Conservation (phyloP, 2,797 vertebrate species). For the Octomys mimax region DNA sequence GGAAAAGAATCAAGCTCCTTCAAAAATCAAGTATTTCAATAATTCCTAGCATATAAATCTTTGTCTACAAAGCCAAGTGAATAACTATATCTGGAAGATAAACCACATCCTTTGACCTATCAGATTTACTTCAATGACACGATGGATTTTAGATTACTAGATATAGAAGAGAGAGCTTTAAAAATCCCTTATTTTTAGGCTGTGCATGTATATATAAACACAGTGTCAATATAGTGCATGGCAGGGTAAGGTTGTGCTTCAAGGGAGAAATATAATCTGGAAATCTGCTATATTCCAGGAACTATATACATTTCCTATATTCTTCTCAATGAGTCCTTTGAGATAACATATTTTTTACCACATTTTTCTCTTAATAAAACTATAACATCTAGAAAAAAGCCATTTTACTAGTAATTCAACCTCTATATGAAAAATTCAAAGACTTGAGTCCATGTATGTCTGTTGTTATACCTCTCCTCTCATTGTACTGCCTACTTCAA, state of each 20-base stretch:
- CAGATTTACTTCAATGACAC: not conserved
- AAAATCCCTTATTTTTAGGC: not conserved
- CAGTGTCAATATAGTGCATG: not conserved
- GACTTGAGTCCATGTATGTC: not conserved
- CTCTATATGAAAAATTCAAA: not conserved
- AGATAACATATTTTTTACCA: not conserved
- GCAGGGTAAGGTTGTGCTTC: fast-evolving
- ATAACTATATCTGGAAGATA: not conserved
- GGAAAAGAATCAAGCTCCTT: not conserved
- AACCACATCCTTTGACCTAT: not conserved
- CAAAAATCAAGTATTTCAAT: conserved; percentile 14
- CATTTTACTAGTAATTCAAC: not conserved
- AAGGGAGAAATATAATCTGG: not conserved
- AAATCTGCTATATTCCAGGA: not conserved
- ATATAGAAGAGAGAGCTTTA: not conserved
- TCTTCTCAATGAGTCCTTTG: not conserved
- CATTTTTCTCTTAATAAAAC: conserved; percentile 8
- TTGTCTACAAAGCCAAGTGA: not conserved
- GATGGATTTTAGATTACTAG: not conserved
- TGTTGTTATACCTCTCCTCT: not conserved
- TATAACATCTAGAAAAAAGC: not conserved
- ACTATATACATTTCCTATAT: not conserved
- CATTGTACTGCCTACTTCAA: not conserved
- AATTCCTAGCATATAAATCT: not conserved
- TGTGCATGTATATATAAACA: not conserved